phyloP scores from a whole-genome alignment of 2,113 vertebrate species.

The Catharus minimus region DNA sequence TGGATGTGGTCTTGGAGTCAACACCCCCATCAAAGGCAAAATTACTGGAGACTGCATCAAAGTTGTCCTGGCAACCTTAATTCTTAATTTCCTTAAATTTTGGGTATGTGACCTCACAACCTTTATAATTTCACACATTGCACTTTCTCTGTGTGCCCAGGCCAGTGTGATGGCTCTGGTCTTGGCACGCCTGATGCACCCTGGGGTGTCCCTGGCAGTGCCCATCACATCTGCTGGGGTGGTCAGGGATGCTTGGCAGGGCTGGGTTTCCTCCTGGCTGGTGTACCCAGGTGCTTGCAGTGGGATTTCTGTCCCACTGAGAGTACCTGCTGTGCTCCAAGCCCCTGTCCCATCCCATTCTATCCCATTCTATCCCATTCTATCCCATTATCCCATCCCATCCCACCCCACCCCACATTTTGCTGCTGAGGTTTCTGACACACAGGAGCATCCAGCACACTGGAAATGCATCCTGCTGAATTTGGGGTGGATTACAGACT shows the following conservation, averaged over 20 bases:
- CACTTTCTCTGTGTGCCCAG: fast-evolving
- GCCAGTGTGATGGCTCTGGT: fast-evolving
- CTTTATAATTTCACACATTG: neutral
- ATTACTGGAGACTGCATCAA: neutral
- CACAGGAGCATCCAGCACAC: neutral
- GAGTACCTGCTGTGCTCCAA: neutral
- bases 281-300: neutral
- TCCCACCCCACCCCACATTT: neutral
- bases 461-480: neutral
- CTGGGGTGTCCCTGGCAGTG: neutral
- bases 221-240: fast-evolving
- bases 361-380: neutral
- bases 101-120: neutral
- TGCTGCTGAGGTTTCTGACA: neutral
- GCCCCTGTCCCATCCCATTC: neutral
- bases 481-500: neutral
- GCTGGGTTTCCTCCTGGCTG: neutral
- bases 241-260: neutral
- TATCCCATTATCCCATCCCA: neutral
- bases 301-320: neutral
- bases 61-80: neutral
- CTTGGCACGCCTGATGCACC: neutral
- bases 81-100: neutral
- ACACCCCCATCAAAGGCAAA: neutral
- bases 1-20: neutral